phyloP scores from a whole-genome alignment of 2,797 vertebrate genomes.

The Peromyscus melanophrys region DNA sequence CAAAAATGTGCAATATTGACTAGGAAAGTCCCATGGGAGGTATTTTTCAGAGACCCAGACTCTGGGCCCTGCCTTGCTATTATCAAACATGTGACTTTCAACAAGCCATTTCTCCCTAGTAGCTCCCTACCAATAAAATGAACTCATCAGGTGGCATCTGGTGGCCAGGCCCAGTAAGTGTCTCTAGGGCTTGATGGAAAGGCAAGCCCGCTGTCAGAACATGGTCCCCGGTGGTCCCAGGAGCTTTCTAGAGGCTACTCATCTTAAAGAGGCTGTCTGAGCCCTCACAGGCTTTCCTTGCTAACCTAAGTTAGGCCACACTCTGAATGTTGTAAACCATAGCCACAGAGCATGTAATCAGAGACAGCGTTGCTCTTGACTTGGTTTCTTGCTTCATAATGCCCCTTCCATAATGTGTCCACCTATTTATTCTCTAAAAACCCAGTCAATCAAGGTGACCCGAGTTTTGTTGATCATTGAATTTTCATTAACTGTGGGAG shows the following conservation, averaged over 20 bases:
- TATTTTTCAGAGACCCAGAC: neutral
- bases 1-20: neutral
- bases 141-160: neutral
- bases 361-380: neutral
- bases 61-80: neutral
- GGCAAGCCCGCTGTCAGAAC: accelerated
- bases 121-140: neutral
- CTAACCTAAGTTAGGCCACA: neutral
- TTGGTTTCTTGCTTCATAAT: neutral
- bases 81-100: neutral
- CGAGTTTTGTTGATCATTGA: neutral
- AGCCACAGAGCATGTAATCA: no score
- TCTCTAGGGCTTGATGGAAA: neutral
- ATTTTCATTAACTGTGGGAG: neutral
- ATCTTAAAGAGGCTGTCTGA: neutral
- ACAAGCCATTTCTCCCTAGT: neutral
- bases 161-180: neutral
- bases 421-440: constrained; percentile 18
- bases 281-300: neutral
- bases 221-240: neutral
- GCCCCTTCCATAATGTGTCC: neutral
- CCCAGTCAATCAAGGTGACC: neutral
- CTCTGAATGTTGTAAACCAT: neutral
- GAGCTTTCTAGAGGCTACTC: neutral
- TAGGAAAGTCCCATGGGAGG: neutral